phyloP scores from a whole-genome alignment of 2,888 invertebrate genomes.

The Sesia bembeciformis region DNA sequence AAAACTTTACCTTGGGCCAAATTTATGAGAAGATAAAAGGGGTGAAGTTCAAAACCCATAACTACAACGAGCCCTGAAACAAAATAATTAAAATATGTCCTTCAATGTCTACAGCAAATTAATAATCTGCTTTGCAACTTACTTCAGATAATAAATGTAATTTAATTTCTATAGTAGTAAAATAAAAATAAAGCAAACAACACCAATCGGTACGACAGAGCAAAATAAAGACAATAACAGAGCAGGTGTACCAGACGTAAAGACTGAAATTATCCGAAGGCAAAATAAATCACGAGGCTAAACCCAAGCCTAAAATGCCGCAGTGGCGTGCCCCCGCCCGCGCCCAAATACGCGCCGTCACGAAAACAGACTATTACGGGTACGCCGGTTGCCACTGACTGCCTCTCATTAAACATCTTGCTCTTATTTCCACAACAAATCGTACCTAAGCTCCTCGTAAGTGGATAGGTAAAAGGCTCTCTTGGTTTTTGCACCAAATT shows the following conservation, averaged over 20 bases:
- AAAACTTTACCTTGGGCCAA: too few species aligned
- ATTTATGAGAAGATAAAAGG: too few species aligned
- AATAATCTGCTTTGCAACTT: background rate
- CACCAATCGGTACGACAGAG: background rate
- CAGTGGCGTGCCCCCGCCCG: slow-evolving; percentile 30
- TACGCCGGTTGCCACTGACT: slow-evolving; percentile 24
- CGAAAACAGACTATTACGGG: slow-evolving; percentile 44
- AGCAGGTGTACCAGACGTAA: slow-evolving; percentile 4
- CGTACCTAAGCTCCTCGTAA: slow-evolving; percentile 28
- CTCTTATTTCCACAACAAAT: slow-evolving; percentile 37
- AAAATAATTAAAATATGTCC: background rate
- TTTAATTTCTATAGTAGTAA: background rate
- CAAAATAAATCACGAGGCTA: slow-evolving; percentile 25
- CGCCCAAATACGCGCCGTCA: slow-evolving; percentile 38
- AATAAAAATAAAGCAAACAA: background rate
- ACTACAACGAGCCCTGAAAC: background rate
- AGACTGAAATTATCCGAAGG: slow-evolving; percentile 7
- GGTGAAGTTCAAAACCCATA: too few species aligned
- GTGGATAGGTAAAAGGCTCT: slow-evolving; percentile 14
- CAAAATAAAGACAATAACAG: background rate
- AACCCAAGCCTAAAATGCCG: slow-evolving; percentile 20
- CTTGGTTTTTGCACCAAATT: background rate
- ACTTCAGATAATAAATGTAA: background rate
- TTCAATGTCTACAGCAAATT: background rate
- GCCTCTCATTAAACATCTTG: slow-evolving; percentile 35